Conservation (phyloP, 2,888 invertebrate genomes). For the Spisula subtruncata region DNA sequence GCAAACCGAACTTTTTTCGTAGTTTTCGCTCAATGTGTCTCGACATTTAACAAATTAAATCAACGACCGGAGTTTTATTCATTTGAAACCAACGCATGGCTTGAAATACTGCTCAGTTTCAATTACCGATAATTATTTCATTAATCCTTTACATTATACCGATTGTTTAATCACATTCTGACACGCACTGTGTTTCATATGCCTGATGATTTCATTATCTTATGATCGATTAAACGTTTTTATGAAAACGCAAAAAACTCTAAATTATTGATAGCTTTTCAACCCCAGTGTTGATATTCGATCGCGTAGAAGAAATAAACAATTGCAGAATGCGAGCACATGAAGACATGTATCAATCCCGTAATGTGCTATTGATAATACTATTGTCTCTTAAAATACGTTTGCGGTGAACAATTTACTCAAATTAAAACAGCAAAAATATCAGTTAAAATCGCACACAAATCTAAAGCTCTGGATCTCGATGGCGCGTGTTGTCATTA, state of each 20-base stretch:
- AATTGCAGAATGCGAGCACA: too few relatives aligned
- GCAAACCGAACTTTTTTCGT: background rate
- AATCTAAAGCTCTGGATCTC: too few relatives aligned
- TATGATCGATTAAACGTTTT: constrained; percentile 1
- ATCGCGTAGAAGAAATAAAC: background rate
- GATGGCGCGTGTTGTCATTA: too few relatives aligned
- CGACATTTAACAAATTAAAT: background rate
- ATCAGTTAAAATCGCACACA: too few relatives aligned
- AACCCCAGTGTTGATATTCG: background rate
- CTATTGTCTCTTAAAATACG: too few relatives aligned
- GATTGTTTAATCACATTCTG: background rate
- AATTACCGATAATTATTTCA: too few relatives aligned
- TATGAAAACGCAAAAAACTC: background rate
- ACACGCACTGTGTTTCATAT: background rate
- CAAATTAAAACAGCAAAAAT: too few relatives aligned
- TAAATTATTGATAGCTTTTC: background rate
- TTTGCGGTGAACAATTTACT: too few relatives aligned
- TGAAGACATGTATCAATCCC: too few relatives aligned
- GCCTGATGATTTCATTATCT: background rate
- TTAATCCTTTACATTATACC: too few relatives aligned
- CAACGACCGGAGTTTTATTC: background rate
- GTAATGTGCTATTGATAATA: too few relatives aligned
- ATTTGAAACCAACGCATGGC: background rate
- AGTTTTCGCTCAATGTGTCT: background rate
- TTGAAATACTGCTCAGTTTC: too few relatives aligned